Evolutionary conservation across 2,113 vertebrate species (phyloP).

Genomic region (Psettodes erumei): DNA sequence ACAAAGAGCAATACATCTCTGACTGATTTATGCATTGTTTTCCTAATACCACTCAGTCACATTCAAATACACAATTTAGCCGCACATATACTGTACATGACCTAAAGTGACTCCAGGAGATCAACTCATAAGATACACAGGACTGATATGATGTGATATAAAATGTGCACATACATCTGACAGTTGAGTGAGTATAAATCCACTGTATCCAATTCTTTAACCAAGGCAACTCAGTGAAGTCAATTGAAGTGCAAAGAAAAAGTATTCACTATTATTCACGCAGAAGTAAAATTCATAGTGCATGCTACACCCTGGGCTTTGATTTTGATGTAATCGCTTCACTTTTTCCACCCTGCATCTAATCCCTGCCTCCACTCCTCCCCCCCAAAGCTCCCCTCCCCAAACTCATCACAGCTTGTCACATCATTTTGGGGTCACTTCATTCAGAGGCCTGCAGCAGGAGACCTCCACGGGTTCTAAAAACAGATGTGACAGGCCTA

Average conservation of each 20-base stretch:
- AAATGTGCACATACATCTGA: background rate
- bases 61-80: background rate
- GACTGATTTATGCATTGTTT: background rate
- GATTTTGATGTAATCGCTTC: constrained; percentile 33
- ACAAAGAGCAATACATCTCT: background rate
- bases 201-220: background rate
- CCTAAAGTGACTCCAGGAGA: background rate
- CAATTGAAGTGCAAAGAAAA: background rate
- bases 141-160: background rate
- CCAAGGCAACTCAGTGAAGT: background rate
- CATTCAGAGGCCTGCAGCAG: constrained; percentile 71
- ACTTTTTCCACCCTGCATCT: constrained; percentile 36
- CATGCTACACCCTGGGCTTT: background rate
- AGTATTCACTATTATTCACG: background rate
- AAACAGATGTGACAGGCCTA: constrained; percentile 84
- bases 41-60: background rate
- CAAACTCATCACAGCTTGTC: constrained; percentile 76
- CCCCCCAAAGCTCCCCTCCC: constrained; percentile 46
- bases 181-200: background rate
- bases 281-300: background rate
- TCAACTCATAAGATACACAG: background rate
- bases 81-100: background rate
- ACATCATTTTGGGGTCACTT: constrained; percentile 80
- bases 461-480: constrained; percentile 77
- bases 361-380: constrained; percentile 41